A percentile compares a stretch with the other conserved stretches of the same genome.
phyloP scores from a whole-genome alignment of 2,113 vertebrate genomes.

The Trogon melanurus region DNA sequence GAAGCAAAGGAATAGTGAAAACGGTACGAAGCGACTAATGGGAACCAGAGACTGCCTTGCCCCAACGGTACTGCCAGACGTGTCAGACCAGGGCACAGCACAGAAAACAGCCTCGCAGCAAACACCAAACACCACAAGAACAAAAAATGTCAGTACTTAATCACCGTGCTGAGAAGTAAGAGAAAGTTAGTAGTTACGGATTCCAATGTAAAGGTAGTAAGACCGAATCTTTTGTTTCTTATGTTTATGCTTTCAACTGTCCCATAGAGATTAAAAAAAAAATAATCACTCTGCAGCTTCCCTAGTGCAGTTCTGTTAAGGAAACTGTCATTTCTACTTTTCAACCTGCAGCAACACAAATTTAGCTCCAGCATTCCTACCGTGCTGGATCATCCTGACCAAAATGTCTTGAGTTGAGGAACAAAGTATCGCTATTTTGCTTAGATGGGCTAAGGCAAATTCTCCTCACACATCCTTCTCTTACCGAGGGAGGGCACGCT shows the following conservation, averaged over 20 bases:
- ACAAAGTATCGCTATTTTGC: neutral
- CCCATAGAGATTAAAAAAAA: neutral
- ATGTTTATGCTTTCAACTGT: neutral
- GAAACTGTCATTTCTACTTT: neutral
- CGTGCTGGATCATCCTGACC: neutral
- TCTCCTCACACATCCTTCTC: neutral
- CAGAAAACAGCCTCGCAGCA: neutral
- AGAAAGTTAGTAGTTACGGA: neutral
- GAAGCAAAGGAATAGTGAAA: neutral
- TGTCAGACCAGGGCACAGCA: neutral
- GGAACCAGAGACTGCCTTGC: slow-evolving; percentile 49
- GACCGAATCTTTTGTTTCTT: neutral
- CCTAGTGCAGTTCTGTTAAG: neutral
- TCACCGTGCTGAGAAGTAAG: neutral
- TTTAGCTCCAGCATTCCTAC: neutral
- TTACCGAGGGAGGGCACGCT: neutral
- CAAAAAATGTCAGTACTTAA: neutral
- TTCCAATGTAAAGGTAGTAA: neutral
- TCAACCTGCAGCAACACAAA: neutral
- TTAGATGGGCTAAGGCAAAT: neutral
- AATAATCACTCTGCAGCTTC: neutral
- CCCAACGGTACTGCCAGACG: neutral
- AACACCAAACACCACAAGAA: neutral
- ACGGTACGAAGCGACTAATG: slow-evolving; percentile 40
- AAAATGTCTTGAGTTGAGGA: neutral